Percentiles rank a stretch among this genome's conserved stretches.
Evolutionary conservation across 2,888 invertebrate genomes (phyloP).

Genomic region (Syrphus vitripennis): DNA sequence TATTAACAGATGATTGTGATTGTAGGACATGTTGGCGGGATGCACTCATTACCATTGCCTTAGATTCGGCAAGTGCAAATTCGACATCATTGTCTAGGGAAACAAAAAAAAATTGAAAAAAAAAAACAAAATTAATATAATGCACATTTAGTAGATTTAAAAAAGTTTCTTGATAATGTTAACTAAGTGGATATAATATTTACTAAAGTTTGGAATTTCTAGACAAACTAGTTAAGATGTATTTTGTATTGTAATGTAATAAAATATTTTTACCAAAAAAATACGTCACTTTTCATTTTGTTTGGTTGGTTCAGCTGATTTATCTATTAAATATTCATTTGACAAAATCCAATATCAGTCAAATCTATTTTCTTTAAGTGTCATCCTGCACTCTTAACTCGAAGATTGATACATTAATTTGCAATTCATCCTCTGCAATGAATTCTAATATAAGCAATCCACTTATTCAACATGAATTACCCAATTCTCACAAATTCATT

Average conservation of each 20-base stretch:
- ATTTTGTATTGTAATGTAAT: too few species aligned
- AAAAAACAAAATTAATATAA: neutral
- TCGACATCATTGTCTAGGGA: slow-evolving; percentile 78
- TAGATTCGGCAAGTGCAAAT: slow-evolving; percentile 76
- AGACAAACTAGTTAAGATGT: too few species aligned
- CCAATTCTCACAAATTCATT: neutral
- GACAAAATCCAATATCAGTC: neutral
- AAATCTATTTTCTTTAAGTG: neutral
- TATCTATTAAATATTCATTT: neutral
- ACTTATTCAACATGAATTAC: neutral
- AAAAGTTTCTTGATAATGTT: neutral
- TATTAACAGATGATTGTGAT: slow-evolving; percentile 80
- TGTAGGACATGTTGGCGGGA: slow-evolving; percentile 79
- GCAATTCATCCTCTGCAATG: neutral
- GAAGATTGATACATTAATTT: neutral
- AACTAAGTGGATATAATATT: too few species aligned
- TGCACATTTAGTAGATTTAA: neutral
- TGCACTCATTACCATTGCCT: slow-evolving; percentile 76
- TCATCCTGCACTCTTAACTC: neutral
- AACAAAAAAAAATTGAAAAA: neutral
- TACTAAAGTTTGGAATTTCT: too few species aligned
- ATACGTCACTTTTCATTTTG: too few species aligned
- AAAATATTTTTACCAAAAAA: too few species aligned
- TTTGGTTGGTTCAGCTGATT: too few species aligned
- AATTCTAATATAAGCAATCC: neutral